phyloP scores from a whole-genome alignment of 1,140 invertebrate species.

The Eubasilissa regina region DNA sequence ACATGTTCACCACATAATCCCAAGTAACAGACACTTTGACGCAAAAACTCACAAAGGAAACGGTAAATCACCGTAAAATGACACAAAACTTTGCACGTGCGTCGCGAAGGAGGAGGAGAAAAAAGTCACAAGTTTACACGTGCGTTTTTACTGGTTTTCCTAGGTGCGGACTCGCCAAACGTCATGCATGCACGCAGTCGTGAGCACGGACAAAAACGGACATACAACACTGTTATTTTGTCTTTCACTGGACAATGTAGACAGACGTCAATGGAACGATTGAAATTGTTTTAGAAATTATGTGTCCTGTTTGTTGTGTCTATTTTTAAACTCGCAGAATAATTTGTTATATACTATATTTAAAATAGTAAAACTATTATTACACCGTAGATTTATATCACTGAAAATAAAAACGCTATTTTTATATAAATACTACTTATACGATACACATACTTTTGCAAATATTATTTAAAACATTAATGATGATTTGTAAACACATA shows the following conservation, averaged over 20 bases:
- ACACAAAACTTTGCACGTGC: not conserved
- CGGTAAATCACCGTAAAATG: not conserved
- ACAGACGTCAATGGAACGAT: constrained; percentile 32
- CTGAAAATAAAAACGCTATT: not conserved
- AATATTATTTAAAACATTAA: too few species aligned
- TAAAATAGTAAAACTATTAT: not conserved
- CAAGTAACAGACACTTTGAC: not conserved
- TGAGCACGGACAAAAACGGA: constrained; percentile 57
- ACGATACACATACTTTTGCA: too few species aligned
- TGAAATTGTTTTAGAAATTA: constrained; percentile 31
- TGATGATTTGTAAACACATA: too few species aligned
- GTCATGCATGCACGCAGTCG: constrained; percentile 51
- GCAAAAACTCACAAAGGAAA: not conserved
- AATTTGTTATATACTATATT: constrained; percentile 1
- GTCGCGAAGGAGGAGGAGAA: not conserved
- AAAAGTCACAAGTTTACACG: constrained; percentile 29
- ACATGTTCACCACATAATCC: not conserved
- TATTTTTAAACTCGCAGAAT: constrained; percentile 15
- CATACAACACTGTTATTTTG: constrained; percentile 49
- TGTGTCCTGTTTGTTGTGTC: constrained; percentile 41
- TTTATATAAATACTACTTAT: too few species aligned
- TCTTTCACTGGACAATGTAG: constrained; percentile 38
- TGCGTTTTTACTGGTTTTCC: not conserved
- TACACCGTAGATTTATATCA: constrained; percentile 11
- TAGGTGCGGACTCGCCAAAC: not conserved